These are phyloP conservation scores for Theonella swinhoei DNA, from an alignment of 37 sponge, comb jelly and placozoan species.

Conservation along the genomic window DNA sequence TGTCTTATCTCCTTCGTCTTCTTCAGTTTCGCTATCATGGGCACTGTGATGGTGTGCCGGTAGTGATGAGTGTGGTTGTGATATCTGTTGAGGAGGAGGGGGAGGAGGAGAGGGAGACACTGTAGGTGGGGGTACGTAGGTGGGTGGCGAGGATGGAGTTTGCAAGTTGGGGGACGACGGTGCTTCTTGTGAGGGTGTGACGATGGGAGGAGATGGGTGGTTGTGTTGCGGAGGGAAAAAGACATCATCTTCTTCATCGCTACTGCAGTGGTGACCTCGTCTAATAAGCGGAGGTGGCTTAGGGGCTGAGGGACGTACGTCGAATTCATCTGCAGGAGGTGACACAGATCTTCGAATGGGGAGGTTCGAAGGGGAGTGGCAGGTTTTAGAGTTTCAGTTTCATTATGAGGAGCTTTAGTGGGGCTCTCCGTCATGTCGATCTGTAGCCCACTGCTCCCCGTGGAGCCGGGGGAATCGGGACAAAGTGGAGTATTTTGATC, in stretches of 20 bases:
- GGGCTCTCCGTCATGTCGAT: not conserved
- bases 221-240: conserved; percentile 27
- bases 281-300: not conserved
- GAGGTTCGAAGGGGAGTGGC: too few species aligned
- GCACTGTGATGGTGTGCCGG: not conserved
- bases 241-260: conserved; percentile 43
- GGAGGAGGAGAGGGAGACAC: not conserved
- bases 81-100: not conserved
- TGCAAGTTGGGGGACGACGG: not conserved
- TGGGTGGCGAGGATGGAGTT: not conserved
- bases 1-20: not conserved
- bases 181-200: too few species aligned
- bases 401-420: too few species aligned
- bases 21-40: not conserved
- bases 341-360: not conserved
- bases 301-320: not conserved
- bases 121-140: not conserved
- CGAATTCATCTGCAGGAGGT: not conserved
- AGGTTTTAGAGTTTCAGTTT: too few species aligned
- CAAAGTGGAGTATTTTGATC: too few species aligned
- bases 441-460: too few species aligned
- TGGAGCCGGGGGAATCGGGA: too few species aligned
- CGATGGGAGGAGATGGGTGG: not conserved
- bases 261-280: conserved; percentile 6
- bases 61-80: conserved; percentile 16